Evolutionary conservation across 2,113 vertebrate species (phyloP), one percentile per base, ranked within the genome.

Genomic region (Dasypus novemcinctus): DNA sequence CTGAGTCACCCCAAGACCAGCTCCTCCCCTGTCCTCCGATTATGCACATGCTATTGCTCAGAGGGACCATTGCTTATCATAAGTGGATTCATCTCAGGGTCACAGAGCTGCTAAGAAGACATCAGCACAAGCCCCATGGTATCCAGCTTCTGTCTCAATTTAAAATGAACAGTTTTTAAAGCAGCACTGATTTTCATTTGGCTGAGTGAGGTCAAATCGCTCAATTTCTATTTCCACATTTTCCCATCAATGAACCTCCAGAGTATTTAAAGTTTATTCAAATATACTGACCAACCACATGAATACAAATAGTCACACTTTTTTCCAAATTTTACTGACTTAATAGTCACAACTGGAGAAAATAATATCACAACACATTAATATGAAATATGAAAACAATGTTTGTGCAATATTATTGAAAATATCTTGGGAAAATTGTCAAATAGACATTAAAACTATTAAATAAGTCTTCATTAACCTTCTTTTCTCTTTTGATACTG

Each of bases 21-120:
- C 14, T 52, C 7, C 14, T 72, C 14, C 21, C 8, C 10, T 29
- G 31, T 5, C 41, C 41, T 29, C 13, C 15, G 41, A 59, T 41
- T 59, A 41, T 36, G 1, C 29, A 12, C 5, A 7, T 36, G 72
- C 1, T 33, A 25, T 9, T n/a, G 17, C 15, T 15, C 0, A 0
- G 2, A 0, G 13, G 29, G 52, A 46, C 21, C 11, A 5, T 9
- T 66, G 1, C 2, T 49, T 63, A 38, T 46, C 29, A 12, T 33
- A 13, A 64, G 13, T 21, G 3, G 1, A 0, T 23, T 10, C 3
- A 3, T 54, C 38, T 66, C 41, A 52, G 59, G 46, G 20, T 59
- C 20, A 5, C 2, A 12, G 4, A 36, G 8, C 68, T 21, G 1
- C 46, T 20, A 23, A 1, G 14, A 86, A 92, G 9, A 15, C 20